phyloP scores from a whole-genome alignment of 2,797 vertebrate species.

The Sebastes variabilis region DNA sequence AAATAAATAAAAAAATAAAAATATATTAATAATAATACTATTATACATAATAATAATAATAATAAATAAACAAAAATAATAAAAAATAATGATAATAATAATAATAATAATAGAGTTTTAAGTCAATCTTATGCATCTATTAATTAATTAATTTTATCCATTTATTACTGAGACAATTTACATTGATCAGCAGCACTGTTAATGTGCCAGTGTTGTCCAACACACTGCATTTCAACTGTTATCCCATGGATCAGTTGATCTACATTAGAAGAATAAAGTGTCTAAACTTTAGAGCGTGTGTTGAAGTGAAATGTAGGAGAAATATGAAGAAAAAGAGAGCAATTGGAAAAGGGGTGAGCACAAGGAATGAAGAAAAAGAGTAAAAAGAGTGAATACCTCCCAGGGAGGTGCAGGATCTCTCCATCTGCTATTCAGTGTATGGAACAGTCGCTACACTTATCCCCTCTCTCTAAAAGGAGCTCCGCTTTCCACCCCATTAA shows the following conservation, averaged over 20 bases:
- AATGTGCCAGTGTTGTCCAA: too few species aligned
- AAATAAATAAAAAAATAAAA: neutral
- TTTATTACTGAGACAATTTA: neutral
- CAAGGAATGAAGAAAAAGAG: constrained; percentile 65
- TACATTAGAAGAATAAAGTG: neutral
- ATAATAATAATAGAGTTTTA: neutral
- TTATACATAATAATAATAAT: too few species aligned
- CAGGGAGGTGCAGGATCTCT: constrained; percentile 85
- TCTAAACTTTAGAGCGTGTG: neutral
- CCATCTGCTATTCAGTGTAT: constrained; percentile 82
- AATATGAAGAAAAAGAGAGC: constrained; percentile 33
- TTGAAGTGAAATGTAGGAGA: constrained; percentile 11
- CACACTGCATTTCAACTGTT: too few species aligned
- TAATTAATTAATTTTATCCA: neutral
- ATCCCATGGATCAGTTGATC: neutral
- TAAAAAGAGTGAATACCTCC: constrained; percentile 77
- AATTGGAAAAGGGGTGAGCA: constrained; percentile 34
- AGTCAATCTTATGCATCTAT: neutral
- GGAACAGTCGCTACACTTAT: constrained; percentile 92
- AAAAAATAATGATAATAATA: too few species aligned
- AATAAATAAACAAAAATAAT: too few species aligned
- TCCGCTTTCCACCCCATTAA: constrained; percentile 90
- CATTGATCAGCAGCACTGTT: neutral
- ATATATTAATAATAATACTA: too few species aligned
- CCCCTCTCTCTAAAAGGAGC: constrained; percentile 86